Percentiles rank a stretch among this genome's conserved stretches.
These are phyloP conservation scores for Ramazzottius varieornatus DNA, from an alignment of 2,888 invertebrate species.

Conservation along the genomic window DNA sequence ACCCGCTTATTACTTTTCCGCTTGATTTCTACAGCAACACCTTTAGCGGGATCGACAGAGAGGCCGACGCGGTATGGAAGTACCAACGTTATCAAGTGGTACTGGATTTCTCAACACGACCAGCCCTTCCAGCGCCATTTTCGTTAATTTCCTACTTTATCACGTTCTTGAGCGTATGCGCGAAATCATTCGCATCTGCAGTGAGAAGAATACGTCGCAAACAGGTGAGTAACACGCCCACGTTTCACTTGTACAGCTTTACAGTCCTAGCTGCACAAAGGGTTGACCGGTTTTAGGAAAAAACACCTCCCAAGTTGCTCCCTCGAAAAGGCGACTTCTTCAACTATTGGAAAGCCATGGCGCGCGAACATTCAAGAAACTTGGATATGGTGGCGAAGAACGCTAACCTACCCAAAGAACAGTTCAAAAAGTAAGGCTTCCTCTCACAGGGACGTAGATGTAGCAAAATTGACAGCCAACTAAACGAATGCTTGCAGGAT, in stretches of 20 bases:
- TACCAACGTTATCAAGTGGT: constrained; percentile 5
- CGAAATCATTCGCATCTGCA: no score
- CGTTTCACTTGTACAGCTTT: no score
- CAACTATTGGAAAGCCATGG: neutral
- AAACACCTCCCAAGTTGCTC: neutral
- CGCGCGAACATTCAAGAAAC: neutral
- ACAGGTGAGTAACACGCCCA: no score
- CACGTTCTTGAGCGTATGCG: neutral
- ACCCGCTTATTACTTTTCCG: neutral
- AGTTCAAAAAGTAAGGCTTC: neutral
- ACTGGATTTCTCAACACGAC: constrained; percentile 4
- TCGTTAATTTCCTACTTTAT: neutral
- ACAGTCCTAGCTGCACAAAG: no score
- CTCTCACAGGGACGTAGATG: neutral
- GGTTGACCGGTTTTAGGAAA: neutral
- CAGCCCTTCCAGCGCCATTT: neutral
- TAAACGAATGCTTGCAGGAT: neutral
- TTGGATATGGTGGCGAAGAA: neutral
- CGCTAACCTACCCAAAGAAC: neutral
- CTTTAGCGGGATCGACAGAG: neutral
- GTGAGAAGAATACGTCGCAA: no score
- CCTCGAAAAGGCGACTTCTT: neutral
- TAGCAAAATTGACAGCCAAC: neutral
- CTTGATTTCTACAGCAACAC: constrained; percentile 1
- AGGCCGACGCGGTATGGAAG: constrained; percentile 3